Conservation (phyloP, 2,797 vertebrate genomes). For the Galaxias olidus region DNA sequence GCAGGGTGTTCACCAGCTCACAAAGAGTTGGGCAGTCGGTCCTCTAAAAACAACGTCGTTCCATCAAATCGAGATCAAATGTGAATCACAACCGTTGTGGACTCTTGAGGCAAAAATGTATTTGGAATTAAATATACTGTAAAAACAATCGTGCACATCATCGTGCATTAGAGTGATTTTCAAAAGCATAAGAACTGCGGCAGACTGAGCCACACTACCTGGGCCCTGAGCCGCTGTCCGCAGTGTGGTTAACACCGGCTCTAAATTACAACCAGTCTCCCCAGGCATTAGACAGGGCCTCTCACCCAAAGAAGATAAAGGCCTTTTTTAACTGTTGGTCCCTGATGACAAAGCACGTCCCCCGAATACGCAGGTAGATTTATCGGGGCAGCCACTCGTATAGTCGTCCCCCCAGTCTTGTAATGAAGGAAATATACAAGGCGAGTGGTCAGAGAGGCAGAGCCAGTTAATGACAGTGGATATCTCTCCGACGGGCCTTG, state of each 20-base stretch:
- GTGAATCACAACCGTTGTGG: too few relatives aligned
- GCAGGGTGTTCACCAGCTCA: conserved; percentile 7
- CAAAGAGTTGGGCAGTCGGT: not conserved
- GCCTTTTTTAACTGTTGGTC: conserved; percentile 51
- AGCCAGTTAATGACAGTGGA: conserved; percentile 74
- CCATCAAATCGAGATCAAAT: too few relatives aligned
- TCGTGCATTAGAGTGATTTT: too few relatives aligned
- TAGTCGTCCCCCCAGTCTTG: conserved; percentile 52
- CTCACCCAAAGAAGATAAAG: conserved; percentile 47
- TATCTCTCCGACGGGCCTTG: conserved; percentile 65
- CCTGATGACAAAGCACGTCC: conserved; percentile 55
- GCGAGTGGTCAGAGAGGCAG: conserved; percentile 71
- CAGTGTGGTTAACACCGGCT: conserved; percentile 1
- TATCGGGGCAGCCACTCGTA: conserved; percentile 66
- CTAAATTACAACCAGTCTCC: conserved; percentile 25
- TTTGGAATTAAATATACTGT: too few relatives aligned
- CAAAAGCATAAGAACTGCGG: too few relatives aligned
- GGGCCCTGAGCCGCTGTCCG: not conserved
- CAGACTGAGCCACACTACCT: too few relatives aligned
- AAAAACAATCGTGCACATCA: too few relatives aligned
- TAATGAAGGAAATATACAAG: conserved; percentile 73
- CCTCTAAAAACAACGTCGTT: not conserved
- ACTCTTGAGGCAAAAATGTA: too few relatives aligned
- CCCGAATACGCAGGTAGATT: conserved; percentile 70
- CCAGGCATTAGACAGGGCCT: conserved; percentile 28